Evolutionary conservation across 2,113 vertebrate genomes (phyloP).

Genomic region (Spheniscus mendiculus): DNA sequence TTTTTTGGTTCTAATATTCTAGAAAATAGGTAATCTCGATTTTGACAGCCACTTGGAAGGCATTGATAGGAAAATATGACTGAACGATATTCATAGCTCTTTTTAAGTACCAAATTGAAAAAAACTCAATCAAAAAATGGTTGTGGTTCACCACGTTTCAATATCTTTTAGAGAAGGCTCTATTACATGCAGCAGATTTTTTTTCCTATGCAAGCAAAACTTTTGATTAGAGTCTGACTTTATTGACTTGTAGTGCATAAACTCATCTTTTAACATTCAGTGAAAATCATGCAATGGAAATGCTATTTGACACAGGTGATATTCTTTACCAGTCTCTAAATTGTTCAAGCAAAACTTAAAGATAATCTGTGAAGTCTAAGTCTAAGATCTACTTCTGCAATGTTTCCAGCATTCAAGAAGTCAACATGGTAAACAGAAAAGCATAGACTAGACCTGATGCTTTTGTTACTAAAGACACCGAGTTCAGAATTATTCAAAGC

Average conservation of each 20-base stretch:
- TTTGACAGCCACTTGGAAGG: slow-evolving; percentile 53
- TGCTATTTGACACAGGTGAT: neutral
- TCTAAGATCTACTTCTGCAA: neutral
- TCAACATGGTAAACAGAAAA: neutral
- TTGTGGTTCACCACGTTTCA: slow-evolving; percentile 74
- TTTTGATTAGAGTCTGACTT: slow-evolving; percentile 67
- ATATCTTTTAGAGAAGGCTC: slow-evolving; percentile 67
- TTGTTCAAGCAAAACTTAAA: slow-evolving; percentile 13
- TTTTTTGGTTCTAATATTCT: slow-evolving; percentile 39
- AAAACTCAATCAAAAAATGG: slow-evolving; percentile 70
- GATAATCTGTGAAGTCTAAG: neutral
- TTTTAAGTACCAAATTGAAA: slow-evolving; percentile 77
- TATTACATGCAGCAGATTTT: slow-evolving; percentile 51
- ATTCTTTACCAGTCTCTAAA: neutral
- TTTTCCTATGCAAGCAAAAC: slow-evolving; percentile 58
- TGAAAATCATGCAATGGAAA: slow-evolving; percentile 26
- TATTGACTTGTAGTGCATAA: slow-evolving; percentile 55
- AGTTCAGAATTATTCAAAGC: neutral
- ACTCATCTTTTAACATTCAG: slow-evolving; percentile 9
- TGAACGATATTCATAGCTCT: slow-evolving; percentile 72
- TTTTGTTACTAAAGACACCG: neutral
- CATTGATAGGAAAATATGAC: slow-evolving; percentile 64
- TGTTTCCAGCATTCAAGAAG: neutral
- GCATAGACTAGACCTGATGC: neutral
- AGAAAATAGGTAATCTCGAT: slow-evolving; percentile 51